These are phyloP conservation scores for Hoplodrina ambigua DNA, from an alignment of 2,888 invertebrate genomes.

Conservation along the genomic window DNA sequence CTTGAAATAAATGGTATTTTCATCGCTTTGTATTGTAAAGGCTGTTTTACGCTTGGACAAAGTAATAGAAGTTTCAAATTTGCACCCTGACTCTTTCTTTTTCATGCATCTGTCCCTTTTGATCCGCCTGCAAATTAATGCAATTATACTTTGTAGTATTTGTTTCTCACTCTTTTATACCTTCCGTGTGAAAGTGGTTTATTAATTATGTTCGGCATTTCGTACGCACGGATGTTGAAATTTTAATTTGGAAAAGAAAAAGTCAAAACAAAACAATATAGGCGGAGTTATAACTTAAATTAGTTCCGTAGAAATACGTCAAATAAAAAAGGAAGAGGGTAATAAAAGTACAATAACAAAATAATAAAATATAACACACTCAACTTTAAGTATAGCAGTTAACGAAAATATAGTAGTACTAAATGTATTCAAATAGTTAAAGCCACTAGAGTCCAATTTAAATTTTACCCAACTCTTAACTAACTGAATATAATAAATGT, in stretches of 20 bases:
- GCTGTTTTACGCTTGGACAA: slow-evolving; percentile 39
- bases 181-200: slow-evolving; percentile 25
- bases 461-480: slow-evolving; percentile 24
- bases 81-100: slow-evolving; percentile 30
- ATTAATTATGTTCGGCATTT: slow-evolving; percentile 10
- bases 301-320: slow-evolving; percentile 6
- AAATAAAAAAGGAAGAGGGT: slow-evolving; percentile 9
- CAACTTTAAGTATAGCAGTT: slow-evolving; percentile 30
- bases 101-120: slow-evolving; percentile 18
- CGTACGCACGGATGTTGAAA: neutral
- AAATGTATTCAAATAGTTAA: slow-evolving; percentile 23
- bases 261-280: neutral
- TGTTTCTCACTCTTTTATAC: slow-evolving; percentile 34
- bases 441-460: slow-evolving; percentile 33
- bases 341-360: slow-evolving; percentile 41
- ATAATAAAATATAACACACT: slow-evolving; percentile 48
- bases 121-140: slow-evolving; percentile 26
- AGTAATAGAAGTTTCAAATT: slow-evolving; percentile 46
- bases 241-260: neutral
- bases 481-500: slow-evolving; percentile 25
- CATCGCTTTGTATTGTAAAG: slow-evolving; percentile 45
- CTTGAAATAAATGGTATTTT: slow-evolving; percentile 65
- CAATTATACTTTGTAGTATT: slow-evolving; percentile 35
- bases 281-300: slow-evolving; percentile 22
- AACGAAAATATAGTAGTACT: slow-evolving; percentile 36